Percentiles rank a stretch among this genome's conserved stretches.
These are phyloP conservation scores for Alcedo atthis DNA, from an alignment of 2,797 vertebrate species.

Conservation along the genomic window DNA sequence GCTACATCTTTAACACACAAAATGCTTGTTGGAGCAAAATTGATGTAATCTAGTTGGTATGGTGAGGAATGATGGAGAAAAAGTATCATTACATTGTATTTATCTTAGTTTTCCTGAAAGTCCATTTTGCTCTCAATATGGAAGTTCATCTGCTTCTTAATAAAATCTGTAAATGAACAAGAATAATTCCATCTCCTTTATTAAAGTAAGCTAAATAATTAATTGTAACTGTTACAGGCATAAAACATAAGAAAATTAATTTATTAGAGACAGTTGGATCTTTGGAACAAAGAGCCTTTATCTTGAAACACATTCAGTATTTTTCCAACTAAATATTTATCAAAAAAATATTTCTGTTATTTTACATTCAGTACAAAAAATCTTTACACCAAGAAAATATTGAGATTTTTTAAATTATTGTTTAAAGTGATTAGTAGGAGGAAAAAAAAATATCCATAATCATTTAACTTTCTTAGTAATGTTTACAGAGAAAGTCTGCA, in stretches of 20 bases:
- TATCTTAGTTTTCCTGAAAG: background rate
- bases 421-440: background rate
- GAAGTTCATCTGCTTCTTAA: slow-evolving; percentile 9
- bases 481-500: background rate
- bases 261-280: background rate
- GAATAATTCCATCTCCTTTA: slow-evolving; percentile 26
- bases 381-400: background rate
- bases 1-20: background rate
- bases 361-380: background rate
- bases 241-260: slow-evolving; percentile 24
- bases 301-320: background rate
- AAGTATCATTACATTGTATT: background rate
- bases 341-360: background rate
- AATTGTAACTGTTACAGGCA: slow-evolving; percentile 17
- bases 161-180: slow-evolving; percentile 33
- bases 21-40: background rate
- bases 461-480: background rate
- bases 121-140: background rate
- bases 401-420: background rate
- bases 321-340: slow-evolving; percentile 40
- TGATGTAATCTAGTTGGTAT: background rate
- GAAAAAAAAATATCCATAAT: background rate
- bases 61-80: background rate
- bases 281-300: background rate
- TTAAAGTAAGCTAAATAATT: slow-evolving; percentile 10